These are phyloP conservation scores for Cranoglanis bouderius DNA, from an alignment of 2,113 vertebrate species.

Conservation along the genomic window DNA sequence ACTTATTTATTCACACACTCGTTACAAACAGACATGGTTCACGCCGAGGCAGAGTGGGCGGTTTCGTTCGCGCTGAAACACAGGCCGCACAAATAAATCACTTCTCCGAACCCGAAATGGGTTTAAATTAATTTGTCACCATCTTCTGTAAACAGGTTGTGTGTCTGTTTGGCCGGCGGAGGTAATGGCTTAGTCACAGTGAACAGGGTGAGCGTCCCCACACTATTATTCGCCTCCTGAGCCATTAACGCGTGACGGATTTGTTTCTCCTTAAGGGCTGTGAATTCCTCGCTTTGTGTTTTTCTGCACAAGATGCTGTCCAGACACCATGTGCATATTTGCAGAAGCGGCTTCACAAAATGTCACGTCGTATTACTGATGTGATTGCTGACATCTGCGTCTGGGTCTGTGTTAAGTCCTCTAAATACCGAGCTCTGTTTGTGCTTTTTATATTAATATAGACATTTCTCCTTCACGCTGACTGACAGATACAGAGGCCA, in stretches of 20 bases:
- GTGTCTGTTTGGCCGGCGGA: slow-evolving; percentile 48
- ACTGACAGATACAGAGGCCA: background rate
- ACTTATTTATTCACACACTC: background rate
- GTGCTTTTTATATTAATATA: background rate
- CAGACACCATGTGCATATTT: slow-evolving; percentile 1
- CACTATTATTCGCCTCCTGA: slow-evolving; percentile 45
- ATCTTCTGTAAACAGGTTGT: slow-evolving; percentile 48
- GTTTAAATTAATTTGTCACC: slow-evolving; percentile 66
- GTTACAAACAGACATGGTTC: slow-evolving; percentile 64
- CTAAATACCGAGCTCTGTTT: background rate
- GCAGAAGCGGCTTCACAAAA: background rate
- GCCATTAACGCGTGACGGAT: slow-evolving; percentile 43
- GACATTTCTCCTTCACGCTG: background rate
- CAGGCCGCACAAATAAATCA: slow-evolving; percentile 72
- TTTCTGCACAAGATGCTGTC: background rate
- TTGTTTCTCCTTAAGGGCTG: slow-evolving; percentile 35
- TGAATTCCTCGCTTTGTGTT: slow-evolving; percentile 7
- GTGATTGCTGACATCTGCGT: slow-evolving; percentile 1
- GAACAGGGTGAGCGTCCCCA: slow-evolving; percentile 31
- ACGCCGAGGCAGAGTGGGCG: slow-evolving; percentile 67
- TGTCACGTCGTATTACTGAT: slow-evolving; percentile 16
- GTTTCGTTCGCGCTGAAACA: slow-evolving; percentile 57
- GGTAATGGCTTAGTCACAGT: slow-evolving; percentile 54
- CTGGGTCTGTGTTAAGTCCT: background rate
- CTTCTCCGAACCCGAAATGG: slow-evolving; percentile 63